Conservation (phyloP, 1,140 invertebrate genomes). For the Drosophila gunungcola region DNA sequence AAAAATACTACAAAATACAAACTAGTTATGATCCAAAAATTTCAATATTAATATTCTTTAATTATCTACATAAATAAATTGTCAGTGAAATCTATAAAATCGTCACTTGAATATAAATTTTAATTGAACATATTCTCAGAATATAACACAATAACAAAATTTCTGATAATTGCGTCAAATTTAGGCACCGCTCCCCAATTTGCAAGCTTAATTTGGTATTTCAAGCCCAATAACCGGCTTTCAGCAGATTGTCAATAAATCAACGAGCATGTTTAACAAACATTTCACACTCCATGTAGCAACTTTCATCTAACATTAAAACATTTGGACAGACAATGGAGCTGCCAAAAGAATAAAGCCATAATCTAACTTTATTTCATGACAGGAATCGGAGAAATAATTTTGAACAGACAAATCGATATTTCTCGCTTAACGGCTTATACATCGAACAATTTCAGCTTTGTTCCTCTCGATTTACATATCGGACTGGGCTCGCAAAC, state of each 20-base stretch:
- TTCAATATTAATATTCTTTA: neutral
- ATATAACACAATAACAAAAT: neutral
- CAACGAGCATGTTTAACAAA: conserved; percentile 32
- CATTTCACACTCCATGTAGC: conserved; percentile 30
- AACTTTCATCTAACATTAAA: conserved; percentile 39
- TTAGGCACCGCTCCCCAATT: conserved; percentile 1
- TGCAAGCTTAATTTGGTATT: conserved; percentile 31
- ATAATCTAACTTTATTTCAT: conserved; percentile 38
- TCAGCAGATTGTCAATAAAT: conserved; percentile 51
- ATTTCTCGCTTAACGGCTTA: conserved; percentile 28
- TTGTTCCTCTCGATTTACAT: conserved; percentile 38
- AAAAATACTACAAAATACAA: neutral
- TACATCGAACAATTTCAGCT: conserved; percentile 26
- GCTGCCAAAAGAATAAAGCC: conserved; percentile 32
- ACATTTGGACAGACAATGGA: conserved; percentile 32
- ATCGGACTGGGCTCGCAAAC: conserved; percentile 11
- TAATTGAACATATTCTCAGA: neutral
- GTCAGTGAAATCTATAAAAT: neutral
- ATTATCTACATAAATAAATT: neutral
- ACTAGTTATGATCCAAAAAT: neutral
- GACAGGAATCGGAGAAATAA: conserved; percentile 27
- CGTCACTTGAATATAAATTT: no score
- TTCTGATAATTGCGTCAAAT: neutral
- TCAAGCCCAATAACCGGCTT: conserved; percentile 39
- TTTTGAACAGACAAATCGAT: conserved; percentile 25